Conservation (phyloP, 1,140 invertebrate genomes). For the Trichonephila clavipes region DNA sequence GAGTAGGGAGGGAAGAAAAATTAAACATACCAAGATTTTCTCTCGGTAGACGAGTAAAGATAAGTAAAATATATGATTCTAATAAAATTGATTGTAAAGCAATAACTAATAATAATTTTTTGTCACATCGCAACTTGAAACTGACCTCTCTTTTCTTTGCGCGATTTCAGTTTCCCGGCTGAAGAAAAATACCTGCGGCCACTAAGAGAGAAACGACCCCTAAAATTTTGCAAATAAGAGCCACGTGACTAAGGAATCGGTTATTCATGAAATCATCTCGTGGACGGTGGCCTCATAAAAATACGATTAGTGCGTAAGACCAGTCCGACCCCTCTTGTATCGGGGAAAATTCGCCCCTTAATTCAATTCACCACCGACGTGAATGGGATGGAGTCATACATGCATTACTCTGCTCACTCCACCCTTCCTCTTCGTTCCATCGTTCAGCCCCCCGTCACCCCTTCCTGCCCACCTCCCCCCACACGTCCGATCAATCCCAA, state of each 20-base stretch:
- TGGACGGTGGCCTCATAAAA: conserved; percentile 38
- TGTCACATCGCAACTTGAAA: too few relatives aligned
- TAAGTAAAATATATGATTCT: too few relatives aligned
- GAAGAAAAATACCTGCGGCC: not conserved
- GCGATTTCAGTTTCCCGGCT: not conserved
- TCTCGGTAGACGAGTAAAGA: too few relatives aligned
- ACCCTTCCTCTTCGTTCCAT: not conserved
- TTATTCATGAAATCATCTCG: conserved; percentile 48
- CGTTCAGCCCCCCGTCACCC: not conserved
- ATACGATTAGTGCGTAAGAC: conserved; percentile 60
- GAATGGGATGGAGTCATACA: conserved; percentile 52
- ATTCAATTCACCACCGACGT: conserved; percentile 46
- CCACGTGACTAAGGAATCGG: conserved; percentile 8
- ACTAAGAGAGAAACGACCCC: not conserved
- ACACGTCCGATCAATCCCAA: conserved; percentile 20
- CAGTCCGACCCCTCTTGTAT: not conserved
- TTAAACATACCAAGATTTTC: too few relatives aligned
- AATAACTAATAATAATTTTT: too few relatives aligned
- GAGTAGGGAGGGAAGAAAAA: too few relatives aligned
- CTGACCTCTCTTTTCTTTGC: too few relatives aligned
- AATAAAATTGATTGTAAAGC: too few relatives aligned
- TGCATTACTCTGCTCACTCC: conserved; percentile 21
- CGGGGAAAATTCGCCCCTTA: conserved; percentile 39
- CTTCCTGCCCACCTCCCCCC: not conserved
- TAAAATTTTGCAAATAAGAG: not conserved